phyloP scores from a whole-genome alignment of 2,113 vertebrate species.

The Notothenia rossii region DNA sequence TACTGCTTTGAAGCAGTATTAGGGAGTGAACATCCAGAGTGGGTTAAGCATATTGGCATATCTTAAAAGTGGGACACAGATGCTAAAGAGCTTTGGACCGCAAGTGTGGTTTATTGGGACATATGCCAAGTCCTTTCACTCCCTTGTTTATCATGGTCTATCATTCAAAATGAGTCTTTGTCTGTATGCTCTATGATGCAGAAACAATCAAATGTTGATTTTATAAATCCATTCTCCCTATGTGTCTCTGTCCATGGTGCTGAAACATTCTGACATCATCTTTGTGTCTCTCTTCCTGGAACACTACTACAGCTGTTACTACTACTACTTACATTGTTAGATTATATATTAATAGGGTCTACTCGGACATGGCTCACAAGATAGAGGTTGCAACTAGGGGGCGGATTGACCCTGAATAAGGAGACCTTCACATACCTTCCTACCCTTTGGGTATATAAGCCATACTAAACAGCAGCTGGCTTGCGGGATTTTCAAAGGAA shows the following conservation, averaged over 20 bases:
- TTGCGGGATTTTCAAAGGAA: too few species aligned
- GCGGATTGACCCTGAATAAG: too few species aligned
- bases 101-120: neutral
- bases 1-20: neutral
- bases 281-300: neutral
- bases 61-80: conserved; percentile 21
- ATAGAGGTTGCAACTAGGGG: too few species aligned
- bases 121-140: neutral
- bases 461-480: too few species aligned
- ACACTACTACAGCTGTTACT: neutral
- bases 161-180: neutral
- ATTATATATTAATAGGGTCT: too few species aligned
- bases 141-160: conserved; percentile 1
- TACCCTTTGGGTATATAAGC: too few species aligned
- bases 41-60: conserved; percentile 11
- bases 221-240: neutral
- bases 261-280: conserved; percentile 41
- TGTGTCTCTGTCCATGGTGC: conserved; percentile 65
- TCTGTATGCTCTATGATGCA: neutral
- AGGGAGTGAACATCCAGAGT: conserved; percentile 1
- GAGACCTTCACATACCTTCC: too few species aligned
- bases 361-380: too few species aligned
- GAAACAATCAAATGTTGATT: neutral
- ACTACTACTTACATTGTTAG: too few species aligned
- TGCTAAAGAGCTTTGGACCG: conserved; percentile 9